These are phyloP conservation scores for Lasioglossum marginatum DNA, from an alignment of 2,888 invertebrate species.

Conservation along the genomic window DNA sequence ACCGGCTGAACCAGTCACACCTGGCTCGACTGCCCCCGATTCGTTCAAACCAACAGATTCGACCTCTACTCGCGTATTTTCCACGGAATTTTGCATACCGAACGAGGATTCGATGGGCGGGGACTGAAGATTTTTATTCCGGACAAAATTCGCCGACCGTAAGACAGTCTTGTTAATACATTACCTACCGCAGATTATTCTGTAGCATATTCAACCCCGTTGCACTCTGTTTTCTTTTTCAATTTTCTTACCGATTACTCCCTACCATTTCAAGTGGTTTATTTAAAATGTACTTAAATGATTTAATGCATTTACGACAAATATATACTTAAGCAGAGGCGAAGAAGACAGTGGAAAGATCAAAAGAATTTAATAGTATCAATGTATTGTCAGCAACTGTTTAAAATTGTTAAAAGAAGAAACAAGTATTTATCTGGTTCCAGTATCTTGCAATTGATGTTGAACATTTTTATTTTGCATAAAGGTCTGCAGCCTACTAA, in stretches of 20 bases:
- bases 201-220: neutral
- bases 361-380: too few relatives aligned
- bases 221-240: neutral
- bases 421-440: too few relatives aligned
- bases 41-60: neutral
- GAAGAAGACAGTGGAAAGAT: too few relatives aligned
- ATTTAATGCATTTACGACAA: too few relatives aligned
- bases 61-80: neutral
- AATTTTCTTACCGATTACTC: neutral
- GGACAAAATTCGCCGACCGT: neutral
- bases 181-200: neutral
- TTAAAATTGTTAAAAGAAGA: too few relatives aligned
- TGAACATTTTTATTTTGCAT: too few relatives aligned
- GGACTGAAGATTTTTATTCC: neutral
- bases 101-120: neutral
- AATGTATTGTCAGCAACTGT: too few relatives aligned
- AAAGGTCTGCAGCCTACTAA: too few relatives aligned
- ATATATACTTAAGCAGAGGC: too few relatives aligned
- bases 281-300: too few relatives aligned
- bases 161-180: neutral
- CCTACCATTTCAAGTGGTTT: too few relatives aligned
- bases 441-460: too few relatives aligned
- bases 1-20: conserved; percentile 37
- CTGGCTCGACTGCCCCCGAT: conserved; percentile 19
- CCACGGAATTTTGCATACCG: neutral